phyloP scores from a whole-genome alignment of 92 coral and sea anemone genomes.

The Bergia puertoricense region DNA sequence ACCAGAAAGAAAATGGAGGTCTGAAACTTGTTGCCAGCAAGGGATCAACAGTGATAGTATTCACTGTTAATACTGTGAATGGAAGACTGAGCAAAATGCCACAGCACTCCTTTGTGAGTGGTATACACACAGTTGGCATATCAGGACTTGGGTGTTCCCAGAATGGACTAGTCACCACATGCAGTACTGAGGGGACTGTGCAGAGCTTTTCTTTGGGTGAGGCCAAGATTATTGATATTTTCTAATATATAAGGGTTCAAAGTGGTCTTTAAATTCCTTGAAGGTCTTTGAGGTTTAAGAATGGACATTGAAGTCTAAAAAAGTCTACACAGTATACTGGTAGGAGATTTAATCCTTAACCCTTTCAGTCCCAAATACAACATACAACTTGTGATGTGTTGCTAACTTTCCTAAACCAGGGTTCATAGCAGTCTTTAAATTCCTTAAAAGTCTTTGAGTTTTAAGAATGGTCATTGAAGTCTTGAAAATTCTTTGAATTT shows the following conservation, averaged over 20 bases:
- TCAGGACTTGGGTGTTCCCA: slow-evolving; percentile 60
- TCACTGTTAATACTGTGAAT: slow-evolving; percentile 6
- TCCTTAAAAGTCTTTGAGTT: too few species aligned
- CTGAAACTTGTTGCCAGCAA: slow-evolving; percentile 31
- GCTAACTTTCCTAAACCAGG: too few species aligned
- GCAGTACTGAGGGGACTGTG: slow-evolving; percentile 63
- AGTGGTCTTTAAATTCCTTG: too few species aligned
- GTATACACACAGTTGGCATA: slow-evolving; percentile 62
- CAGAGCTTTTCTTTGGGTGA: slow-evolving; percentile 60
- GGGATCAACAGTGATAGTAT: slow-evolving; percentile 30
- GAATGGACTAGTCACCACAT: slow-evolving; percentile 53
- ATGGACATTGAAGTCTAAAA: too few species aligned
- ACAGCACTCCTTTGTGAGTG: slow-evolving; percentile 40
- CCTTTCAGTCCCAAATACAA: too few species aligned
- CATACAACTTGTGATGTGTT: too few species aligned
- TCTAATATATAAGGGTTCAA: neutral
- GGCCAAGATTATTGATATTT: neutral
- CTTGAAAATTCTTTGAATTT: too few species aligned
- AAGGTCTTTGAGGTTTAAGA: too few species aligned
- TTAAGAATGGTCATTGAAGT: too few species aligned
- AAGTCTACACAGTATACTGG: too few species aligned
- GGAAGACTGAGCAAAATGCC: slow-evolving; percentile 27
- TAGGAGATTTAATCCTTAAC: too few species aligned
- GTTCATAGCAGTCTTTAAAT: too few species aligned
- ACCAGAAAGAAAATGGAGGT: slow-evolving; percentile 13